These are phyloP conservation scores for Neodiprion fabricii DNA, from an alignment of 1,140 invertebrate species.

Conservation along the genomic window DNA sequence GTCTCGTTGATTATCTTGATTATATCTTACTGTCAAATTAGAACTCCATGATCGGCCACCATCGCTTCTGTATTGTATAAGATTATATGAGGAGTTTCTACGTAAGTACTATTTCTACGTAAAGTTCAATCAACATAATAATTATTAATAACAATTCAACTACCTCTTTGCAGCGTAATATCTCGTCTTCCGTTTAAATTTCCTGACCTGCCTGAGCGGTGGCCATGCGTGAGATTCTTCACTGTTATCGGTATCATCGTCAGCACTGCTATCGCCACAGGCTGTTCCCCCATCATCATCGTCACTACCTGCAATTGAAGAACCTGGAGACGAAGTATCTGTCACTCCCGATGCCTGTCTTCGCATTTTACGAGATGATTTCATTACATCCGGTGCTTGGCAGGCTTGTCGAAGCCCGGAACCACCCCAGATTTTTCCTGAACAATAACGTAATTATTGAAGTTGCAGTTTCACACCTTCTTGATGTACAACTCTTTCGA, in stretches of 20 bases:
- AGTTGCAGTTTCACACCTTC: not conserved
- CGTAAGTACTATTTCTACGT: not conserved
- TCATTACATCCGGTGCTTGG: constrained; percentile 39
- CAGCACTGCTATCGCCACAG: constrained; percentile 45
- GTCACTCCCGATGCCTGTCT: constrained; percentile 45
- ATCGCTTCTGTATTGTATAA: constrained; percentile 37
- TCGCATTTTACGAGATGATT: constrained; percentile 36
- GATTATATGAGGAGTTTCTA: not conserved
- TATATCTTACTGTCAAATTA: constrained; percentile 76
- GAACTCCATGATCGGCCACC: constrained; percentile 71
- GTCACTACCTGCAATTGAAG: constrained; percentile 47
- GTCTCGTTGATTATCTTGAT: constrained; percentile 84
- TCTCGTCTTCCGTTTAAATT: constrained; percentile 33
- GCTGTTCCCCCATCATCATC: constrained; percentile 45
- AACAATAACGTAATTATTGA: not conserved
- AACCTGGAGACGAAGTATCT: constrained; percentile 41
- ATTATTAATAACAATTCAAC: constrained; percentile 16
- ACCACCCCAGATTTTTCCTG: constrained; percentile 56
- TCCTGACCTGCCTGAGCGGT: constrained; percentile 30
- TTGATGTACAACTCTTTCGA: not conserved
- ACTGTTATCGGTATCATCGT: constrained; percentile 52
- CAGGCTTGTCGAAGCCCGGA: constrained; percentile 42
- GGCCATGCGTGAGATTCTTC: constrained; percentile 47
- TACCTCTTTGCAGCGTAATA: constrained; percentile 34
- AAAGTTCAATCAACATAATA: too few relatives aligned